Evolutionary conservation across 2,797 vertebrate genomes (phyloP).

Genomic region (Platyrinchus mystaceus): DNA sequence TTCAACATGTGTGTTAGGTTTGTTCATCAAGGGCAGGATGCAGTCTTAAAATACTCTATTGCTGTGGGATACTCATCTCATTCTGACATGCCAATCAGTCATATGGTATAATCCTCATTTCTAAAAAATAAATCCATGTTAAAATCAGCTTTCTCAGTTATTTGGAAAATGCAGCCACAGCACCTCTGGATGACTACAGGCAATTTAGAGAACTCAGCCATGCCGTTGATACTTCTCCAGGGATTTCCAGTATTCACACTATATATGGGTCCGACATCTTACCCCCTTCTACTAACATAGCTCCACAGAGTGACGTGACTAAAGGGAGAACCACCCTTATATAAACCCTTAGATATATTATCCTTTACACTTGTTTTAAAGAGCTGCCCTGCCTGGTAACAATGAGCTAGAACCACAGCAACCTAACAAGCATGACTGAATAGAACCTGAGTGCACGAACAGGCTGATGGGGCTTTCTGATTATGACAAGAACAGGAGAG

Average conservation of each 20-base stretch:
- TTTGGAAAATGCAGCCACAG: not conserved
- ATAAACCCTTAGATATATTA: not conserved
- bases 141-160: not conserved
- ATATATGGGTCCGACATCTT: not conserved
- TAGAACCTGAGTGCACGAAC: accelerated
- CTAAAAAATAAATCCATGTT: not conserved
- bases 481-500: not conserved
- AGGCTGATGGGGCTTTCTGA: not conserved
- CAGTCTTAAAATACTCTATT: not conserved
- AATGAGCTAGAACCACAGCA: not conserved
- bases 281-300: not conserved
- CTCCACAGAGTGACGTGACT: not conserved
- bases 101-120: not conserved
- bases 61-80: not conserved
- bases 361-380: not conserved
- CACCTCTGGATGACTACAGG: not conserved
- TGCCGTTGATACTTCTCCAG: not conserved
- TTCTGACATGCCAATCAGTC: not conserved
- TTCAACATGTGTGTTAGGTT: not conserved
- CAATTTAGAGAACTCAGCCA: not conserved
- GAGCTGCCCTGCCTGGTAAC: not conserved
- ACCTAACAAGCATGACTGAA: not conserved
- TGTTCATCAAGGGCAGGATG: not conserved
- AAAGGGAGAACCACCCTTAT: not conserved
- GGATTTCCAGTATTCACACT: not conserved